phyloP scores from a whole-genome alignment of 2,797 vertebrate genomes.

The Crenuchus spilurus region DNA sequence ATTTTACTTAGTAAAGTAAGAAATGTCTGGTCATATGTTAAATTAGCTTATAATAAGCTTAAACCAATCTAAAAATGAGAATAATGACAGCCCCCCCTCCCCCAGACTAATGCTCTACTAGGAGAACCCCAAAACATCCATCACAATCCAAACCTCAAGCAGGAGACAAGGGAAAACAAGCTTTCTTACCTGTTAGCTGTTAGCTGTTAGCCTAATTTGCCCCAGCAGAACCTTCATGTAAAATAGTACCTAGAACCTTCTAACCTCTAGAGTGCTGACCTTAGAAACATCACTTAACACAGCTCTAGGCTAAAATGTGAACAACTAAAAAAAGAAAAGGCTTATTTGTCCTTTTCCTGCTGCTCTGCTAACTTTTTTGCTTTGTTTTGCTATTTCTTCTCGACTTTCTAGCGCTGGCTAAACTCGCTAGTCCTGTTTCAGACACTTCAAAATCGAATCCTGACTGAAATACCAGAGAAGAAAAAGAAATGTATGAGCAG shows the following conservation, averaged over 20 bases:
- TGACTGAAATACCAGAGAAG: neutral
- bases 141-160: neutral
- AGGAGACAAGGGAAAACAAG: conserved; percentile 21
- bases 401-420: neutral
- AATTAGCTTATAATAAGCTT: too few relatives aligned
- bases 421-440: neutral
- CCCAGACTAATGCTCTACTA: neutral
- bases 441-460: neutral
- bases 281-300: neutral
- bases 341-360: neutral
- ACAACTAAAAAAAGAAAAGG: neutral
- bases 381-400: neutral
- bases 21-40: too few relatives aligned
- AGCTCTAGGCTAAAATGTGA: neutral
- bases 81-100: too few relatives aligned
- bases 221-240: neutral
- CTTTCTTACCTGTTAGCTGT: conserved; percentile 50
- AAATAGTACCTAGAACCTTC: neutral
- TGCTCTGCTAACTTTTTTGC: conserved; percentile 12
- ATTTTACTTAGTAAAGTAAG: too few relatives aligned
- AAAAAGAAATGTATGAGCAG: neutral
- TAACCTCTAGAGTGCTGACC: neutral
- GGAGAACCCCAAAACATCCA: neutral
- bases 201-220: conserved; percentile 10
- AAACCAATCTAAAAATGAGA: too few relatives aligned